These are phyloP conservation scores for Pluvianellus socialis DNA, from an alignment of 2,113 vertebrate species.

Conservation along the genomic window DNA sequence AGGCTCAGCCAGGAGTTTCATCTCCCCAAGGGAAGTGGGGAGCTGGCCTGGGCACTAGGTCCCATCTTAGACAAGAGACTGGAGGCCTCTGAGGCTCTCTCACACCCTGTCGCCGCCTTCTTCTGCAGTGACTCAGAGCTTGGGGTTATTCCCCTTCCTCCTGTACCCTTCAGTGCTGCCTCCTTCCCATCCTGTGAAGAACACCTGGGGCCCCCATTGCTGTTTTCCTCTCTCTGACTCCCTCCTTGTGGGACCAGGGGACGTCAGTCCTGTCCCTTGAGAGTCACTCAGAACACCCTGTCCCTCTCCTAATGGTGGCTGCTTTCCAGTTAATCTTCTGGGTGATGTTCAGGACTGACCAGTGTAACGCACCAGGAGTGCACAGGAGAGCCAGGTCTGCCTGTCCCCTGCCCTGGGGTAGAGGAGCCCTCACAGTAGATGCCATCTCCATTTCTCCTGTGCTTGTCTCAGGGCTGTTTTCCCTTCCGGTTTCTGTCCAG, in stretches of 20 bases:
- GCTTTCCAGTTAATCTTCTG: not conserved
- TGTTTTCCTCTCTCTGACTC: not conserved
- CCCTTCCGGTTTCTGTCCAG: not conserved
- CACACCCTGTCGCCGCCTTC: not conserved
- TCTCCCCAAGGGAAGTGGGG: not conserved
- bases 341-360: not conserved
- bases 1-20: not conserved
- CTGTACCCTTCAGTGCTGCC: not conserved
- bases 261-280: not conserved
- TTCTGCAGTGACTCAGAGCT: not conserved
- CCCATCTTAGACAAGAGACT: not conserved
- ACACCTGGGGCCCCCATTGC: not conserved
- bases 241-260: not conserved
- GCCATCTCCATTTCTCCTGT: not conserved
- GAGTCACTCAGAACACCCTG: not conserved
- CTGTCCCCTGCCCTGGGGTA: not conserved
- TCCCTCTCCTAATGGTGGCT: not conserved
- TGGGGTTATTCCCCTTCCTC: fast-evolving
- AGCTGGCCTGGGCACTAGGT: not conserved
- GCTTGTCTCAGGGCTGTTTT: not conserved
- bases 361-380: not conserved
- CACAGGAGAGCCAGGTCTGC: not conserved
- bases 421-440: not conserved
- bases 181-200: not conserved
- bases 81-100: not conserved